Conservation (phyloP, 2,113 vertebrate species). For the Rattus rattus region DNA sequence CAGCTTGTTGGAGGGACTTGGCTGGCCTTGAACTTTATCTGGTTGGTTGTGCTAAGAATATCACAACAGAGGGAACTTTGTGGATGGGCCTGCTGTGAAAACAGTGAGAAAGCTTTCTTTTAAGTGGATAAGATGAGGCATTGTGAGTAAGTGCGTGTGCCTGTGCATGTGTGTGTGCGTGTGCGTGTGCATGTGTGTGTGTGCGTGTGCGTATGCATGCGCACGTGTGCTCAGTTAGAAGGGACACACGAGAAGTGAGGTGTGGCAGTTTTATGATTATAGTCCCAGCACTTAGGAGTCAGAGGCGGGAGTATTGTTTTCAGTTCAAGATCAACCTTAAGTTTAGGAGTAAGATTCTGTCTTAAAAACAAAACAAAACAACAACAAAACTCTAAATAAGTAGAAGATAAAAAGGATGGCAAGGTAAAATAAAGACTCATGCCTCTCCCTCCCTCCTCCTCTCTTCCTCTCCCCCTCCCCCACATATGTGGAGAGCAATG, state of each 20-base stretch:
- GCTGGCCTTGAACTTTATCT: background rate
- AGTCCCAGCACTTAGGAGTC: background rate
- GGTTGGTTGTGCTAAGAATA: background rate
- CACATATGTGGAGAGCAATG: background rate
- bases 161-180: background rate
- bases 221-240: background rate
- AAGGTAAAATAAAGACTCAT: background rate
- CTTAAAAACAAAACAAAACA: background rate
- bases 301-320: background rate
- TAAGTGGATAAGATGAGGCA: background rate
- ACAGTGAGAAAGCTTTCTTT: background rate
- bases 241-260: background rate
- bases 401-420: background rate
- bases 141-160: background rate
- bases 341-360: background rate
- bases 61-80: no score
- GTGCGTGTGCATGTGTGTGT: background rate
- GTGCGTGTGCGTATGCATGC: background rate
- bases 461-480: no score
- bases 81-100: background rate
- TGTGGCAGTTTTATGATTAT: no score
- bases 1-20: background rate
- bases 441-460: background rate
- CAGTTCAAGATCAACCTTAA: background rate
- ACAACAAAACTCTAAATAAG: background rate